Conservation (phyloP, 2,797 vertebrate species). For the Nyctibius grandis region DNA sequence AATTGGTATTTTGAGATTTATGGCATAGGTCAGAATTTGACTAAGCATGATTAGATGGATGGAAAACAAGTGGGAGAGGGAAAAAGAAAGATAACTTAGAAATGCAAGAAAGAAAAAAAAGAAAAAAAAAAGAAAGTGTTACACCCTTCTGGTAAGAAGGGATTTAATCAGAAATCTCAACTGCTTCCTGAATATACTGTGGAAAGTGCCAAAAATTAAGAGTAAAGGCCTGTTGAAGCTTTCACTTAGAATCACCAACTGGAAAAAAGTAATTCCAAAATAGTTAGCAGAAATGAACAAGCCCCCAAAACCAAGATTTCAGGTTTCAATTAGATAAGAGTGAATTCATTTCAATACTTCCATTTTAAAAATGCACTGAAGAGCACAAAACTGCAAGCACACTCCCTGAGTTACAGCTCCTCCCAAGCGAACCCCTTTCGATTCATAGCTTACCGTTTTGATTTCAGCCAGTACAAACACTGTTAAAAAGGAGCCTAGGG, state of each 20-base stretch:
- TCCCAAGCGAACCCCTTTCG: fast-evolving
- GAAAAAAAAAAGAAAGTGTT: background rate
- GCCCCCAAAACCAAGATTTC: background rate
- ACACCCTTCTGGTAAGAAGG: background rate
- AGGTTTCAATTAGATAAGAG: background rate
- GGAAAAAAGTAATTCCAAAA: background rate
- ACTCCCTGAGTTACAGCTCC: background rate
- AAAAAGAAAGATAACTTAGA: background rate
- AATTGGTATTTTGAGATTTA: background rate
- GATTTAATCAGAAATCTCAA: background rate
- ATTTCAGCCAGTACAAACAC: background rate
- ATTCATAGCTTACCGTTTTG: background rate
- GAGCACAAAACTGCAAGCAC: background rate
- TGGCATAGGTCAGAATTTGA: background rate
- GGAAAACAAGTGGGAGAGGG: background rate
- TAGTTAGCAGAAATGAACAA: background rate
- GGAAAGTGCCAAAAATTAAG: background rate
- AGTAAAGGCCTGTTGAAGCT: background rate
- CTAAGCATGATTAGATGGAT: fast-evolving
- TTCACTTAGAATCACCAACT: background rate
- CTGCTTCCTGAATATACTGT: background rate
- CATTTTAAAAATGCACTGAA: background rate
- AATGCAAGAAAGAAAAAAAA: background rate
- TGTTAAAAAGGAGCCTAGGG: background rate
- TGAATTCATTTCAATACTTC: background rate